Base-by-base conservation (phyloP, 2,797 vertebrate genomes). In the Cheirogaleus major region DNA sequence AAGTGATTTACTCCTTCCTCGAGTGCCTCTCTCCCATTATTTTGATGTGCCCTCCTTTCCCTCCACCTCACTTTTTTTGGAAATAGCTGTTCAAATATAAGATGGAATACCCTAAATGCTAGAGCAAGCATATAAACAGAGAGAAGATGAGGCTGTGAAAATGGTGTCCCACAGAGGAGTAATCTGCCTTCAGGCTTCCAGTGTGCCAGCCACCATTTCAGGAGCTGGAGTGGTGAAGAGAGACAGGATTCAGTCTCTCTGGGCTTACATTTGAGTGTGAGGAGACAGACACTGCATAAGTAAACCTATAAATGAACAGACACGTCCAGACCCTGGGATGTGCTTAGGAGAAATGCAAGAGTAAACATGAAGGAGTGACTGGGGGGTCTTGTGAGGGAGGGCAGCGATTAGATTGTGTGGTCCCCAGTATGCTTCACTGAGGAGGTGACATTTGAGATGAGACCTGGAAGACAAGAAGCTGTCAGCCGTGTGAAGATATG, bases 51-150 rank as follows among this genome's bases (percentile, higher is more conserved):
- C 32, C 32, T 70, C 48, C 30, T 78, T 93, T 65, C 2, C 14
- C 10, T 78, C 22, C 41, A 6, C 12, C 14, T 93, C 14, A 38
- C 12, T 78, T 78, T 13, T 30, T 92, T 91, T 76, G 30, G 50
- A 80, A 96, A 89, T 72, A 85, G 13, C 7, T 91, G 23, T 32
- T 94, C 38, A 92, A 87, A 90, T 96, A 63, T 45, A 59, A 90
- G 48, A 70, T 32, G 10, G 22, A 41, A 43, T 61, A 27, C 52
- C 23, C 20, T 59, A 89, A 79, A 57, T 32, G 43, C n/a, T 89
- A 83, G 23, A 45, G 9, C 13, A 70, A 69, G 38, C 9, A 12
- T 48, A 32, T 35, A 63, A 75, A 57, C 35, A 83, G 45, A 72
- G 48, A 7, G 32, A 82, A 72, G 20, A 75, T 14, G 17, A 38